These are phyloP conservation scores for Dromococcyx pavoninus DNA, from an alignment of 2,797 vertebrate genomes.

Conservation along the genomic window DNA sequence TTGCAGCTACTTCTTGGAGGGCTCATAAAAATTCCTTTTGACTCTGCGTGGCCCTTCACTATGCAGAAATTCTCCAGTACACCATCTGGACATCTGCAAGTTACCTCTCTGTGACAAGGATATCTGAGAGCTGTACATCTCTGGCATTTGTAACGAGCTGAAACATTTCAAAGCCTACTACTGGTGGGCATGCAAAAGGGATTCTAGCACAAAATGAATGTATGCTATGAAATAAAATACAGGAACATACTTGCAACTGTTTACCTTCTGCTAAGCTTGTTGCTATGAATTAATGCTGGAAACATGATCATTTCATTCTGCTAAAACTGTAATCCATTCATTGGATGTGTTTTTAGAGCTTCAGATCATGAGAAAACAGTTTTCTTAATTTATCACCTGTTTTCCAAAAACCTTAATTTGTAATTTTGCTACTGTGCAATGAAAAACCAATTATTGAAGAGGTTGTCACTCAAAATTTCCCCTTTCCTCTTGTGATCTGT, in stretches of 20 bases:
- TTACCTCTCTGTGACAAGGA: conserved; percentile 34
- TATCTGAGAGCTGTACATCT: background rate
- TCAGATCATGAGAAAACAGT: background rate
- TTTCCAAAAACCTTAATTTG: conserved; percentile 20
- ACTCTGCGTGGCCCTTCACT: conserved; percentile 5
- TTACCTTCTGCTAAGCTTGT: conserved; percentile 7
- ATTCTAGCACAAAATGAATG: background rate
- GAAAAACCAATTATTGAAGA: background rate
- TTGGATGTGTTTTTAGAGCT: background rate
- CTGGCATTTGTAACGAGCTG: background rate
- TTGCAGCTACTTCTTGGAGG: conserved; percentile 40
- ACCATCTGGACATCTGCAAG: conserved; percentile 60
- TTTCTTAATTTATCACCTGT: conserved; percentile 16
- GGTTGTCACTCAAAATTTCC: background rate
- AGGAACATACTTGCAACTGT: background rate
- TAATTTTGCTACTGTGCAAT: conserved; percentile 9
- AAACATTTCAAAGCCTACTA: background rate
- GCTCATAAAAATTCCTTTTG: conserved; percentile 59
- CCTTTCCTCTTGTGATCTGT: background rate
- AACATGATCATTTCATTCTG: background rate
- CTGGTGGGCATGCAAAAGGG: background rate
- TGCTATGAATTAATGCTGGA: conserved; percentile 12
- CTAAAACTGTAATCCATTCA: background rate
- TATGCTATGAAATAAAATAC: conserved; percentile 9
- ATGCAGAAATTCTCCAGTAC: conserved; percentile 15